Percentiles rank a stretch among this genome's conserved stretches.
Conservation (phyloP, 92 coral and sea anemone genomes). For the Parazoanthus swiftii region DNA sequence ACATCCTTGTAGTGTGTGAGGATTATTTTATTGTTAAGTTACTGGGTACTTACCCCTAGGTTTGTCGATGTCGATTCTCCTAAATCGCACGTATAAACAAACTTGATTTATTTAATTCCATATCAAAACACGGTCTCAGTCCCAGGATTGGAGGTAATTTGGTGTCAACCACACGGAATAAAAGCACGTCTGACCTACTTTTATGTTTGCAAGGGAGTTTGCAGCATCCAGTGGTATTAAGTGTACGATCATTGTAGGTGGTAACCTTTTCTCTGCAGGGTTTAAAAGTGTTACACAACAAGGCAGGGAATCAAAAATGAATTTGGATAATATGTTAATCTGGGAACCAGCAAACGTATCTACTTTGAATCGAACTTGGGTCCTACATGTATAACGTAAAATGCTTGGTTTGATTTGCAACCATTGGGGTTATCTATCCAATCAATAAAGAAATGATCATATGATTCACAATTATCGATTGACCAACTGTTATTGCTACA, state of each 20-base stretch:
- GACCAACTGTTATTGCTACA: too few relatives aligned
- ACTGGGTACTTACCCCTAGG: not conserved
- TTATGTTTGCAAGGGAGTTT: too few relatives aligned
- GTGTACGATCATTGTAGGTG: too few relatives aligned
- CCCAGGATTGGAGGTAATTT: conserved; percentile 9
- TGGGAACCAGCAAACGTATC: conserved; percentile 23
- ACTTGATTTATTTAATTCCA: not conserved
- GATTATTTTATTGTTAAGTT: not conserved
- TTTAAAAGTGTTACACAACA: not conserved
- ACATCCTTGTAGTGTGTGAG: conserved; percentile 20
- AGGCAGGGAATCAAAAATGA: not conserved
- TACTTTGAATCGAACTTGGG: conserved; percentile 1
- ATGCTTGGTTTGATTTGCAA: not conserved
- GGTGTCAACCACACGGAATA: not conserved
- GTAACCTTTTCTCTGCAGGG: not conserved
- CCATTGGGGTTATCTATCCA: not conserved
- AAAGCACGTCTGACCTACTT: conserved; percentile 3
- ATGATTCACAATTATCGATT: too few relatives aligned
- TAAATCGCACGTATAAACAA: not conserved
- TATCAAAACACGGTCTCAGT: not conserved
- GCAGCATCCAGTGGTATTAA: too few relatives aligned
- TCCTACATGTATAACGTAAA: not conserved
- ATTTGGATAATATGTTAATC: conserved; percentile 28
- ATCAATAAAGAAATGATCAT: too few relatives aligned
- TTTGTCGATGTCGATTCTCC: not conserved